These are phyloP conservation scores for Caenorhabditis virilis DNA, from an alignment of 2,888 invertebrate species.

Conservation along the genomic window DNA sequence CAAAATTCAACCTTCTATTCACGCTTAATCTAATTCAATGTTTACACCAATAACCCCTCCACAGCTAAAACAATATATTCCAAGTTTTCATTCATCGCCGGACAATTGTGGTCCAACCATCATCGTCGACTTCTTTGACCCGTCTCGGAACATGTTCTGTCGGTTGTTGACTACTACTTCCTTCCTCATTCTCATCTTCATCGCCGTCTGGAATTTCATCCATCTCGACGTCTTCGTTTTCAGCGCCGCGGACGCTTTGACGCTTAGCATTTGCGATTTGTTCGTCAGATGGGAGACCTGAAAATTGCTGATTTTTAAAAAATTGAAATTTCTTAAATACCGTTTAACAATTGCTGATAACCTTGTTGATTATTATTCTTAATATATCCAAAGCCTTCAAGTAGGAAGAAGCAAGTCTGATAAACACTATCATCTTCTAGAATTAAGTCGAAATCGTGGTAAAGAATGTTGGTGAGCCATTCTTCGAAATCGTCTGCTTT, in stretches of 20 bases:
- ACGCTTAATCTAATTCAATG: too few relatives aligned
- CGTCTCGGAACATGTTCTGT: slow-evolving; percentile 21
- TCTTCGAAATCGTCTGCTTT: slow-evolving; percentile 55
- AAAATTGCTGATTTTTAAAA: slow-evolving; percentile 3
- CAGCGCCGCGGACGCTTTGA: slow-evolving; percentile 32
- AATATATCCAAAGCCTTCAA: slow-evolving; percentile 47
- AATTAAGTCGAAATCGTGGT: slow-evolving; percentile 56
- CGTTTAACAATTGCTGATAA: slow-evolving; percentile 31
- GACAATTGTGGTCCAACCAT: slow-evolving; percentile 62
- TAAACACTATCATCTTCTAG: slow-evolving; percentile 56
- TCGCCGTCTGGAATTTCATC: slow-evolving; percentile 31
- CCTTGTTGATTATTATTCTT: slow-evolving; percentile 40
- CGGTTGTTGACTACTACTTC: slow-evolving; percentile 10
- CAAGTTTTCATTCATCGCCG: slow-evolving; percentile 12
- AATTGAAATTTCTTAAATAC: slow-evolving; percentile 8
- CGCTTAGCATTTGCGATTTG: slow-evolving; percentile 27
- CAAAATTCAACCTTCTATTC: not conserved
- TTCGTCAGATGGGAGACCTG: slow-evolving; percentile 35
- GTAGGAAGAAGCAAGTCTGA: slow-evolving; percentile 46
- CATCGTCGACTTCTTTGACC: slow-evolving; percentile 53
- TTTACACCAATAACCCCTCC: too few relatives aligned
- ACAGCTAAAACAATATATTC: not conserved
- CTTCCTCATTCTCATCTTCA: slow-evolving; percentile 15
- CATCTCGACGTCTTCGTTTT: slow-evolving; percentile 38
- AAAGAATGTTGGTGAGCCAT: slow-evolving; percentile 54